phyloP scores from a whole-genome alignment of 2,888 invertebrate species.

The Heteromurus nitidus region DNA sequence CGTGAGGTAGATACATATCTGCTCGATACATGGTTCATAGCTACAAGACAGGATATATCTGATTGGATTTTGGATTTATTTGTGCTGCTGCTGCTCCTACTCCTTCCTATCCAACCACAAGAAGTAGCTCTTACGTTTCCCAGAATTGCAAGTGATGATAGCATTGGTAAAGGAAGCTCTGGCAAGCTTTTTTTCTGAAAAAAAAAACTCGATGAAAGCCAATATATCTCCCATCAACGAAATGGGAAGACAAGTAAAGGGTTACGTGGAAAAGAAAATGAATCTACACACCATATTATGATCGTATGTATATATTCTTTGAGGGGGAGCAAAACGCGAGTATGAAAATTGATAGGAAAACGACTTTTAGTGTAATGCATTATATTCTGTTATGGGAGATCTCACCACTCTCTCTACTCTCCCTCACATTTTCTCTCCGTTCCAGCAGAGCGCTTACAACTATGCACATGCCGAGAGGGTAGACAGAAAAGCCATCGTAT shows the following conservation, averaged over 20 bases:
- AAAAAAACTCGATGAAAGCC: conserved; percentile 36
- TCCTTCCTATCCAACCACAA: too few species aligned
- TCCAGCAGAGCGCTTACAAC: too few species aligned
- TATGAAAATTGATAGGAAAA: neutral
- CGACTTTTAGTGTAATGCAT: conserved; percentile 2
- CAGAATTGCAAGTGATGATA: conserved; percentile 12
- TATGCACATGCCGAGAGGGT: neutral
- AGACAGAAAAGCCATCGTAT: conserved; percentile 5
- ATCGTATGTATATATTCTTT: too few species aligned
- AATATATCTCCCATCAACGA: conserved; percentile 29
- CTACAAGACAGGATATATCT: neutral
- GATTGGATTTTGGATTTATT: conserved; percentile 24
- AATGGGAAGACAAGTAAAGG: conserved; percentile 1
- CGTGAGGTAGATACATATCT: neutral
- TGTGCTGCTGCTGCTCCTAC: too few species aligned
- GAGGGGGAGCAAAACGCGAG: too few species aligned
- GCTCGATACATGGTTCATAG: neutral
- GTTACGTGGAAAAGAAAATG: too few species aligned
- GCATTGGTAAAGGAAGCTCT: conserved; percentile 2
- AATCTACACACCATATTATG: too few species aligned
- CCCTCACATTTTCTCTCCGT: neutral
- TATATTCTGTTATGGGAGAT: conserved; percentile 16
- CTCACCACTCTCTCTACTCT: neutral
- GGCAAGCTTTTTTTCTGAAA: conserved; percentile 30
- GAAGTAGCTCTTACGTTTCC: conserved; percentile 15